Conservation (phyloP, 2,113 vertebrate species). For the Telmatochromis bifrenatus region DNA sequence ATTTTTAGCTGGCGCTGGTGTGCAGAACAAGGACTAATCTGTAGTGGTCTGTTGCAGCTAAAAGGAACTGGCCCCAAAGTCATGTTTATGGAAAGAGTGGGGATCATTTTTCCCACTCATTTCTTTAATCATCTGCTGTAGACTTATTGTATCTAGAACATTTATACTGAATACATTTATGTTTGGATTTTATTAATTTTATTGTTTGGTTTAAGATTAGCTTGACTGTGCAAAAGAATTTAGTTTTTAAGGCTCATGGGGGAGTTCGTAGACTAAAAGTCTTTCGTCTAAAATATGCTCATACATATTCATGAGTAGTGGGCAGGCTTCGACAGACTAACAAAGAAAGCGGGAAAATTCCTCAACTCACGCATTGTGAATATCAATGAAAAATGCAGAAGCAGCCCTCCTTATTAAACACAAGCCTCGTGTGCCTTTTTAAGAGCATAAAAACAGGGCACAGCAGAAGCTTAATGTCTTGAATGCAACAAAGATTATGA, state of each 20-base stretch:
- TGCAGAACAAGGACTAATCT: slow-evolving; percentile 62
- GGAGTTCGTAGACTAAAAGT: not conserved
- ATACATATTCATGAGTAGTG: slow-evolving; percentile 33
- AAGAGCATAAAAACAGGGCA: not conserved
- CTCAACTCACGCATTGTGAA: slow-evolving; percentile 12
- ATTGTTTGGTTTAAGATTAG: not conserved
- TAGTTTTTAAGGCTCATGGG: not conserved
- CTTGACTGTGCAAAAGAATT: not conserved
- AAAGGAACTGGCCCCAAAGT: slow-evolving; percentile 25
- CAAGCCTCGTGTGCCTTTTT: not conserved
- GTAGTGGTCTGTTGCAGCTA: slow-evolving; percentile 36
- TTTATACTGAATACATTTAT: not conserved
- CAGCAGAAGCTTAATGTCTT: not conserved
- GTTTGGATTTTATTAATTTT: not conserved
- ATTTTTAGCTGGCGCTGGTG: slow-evolving; percentile 37
- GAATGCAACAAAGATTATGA: not conserved
- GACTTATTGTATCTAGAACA: not conserved
- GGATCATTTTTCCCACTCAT: not conserved
- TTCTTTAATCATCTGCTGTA: not conserved
- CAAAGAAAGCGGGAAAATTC: slow-evolving; percentile 19
- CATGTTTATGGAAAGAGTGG: slow-evolving; percentile 14
- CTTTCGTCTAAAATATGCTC: not conserved
- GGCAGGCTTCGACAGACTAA: not conserved
- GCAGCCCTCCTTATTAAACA: not conserved
- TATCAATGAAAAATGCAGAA: slow-evolving; percentile 25